Base-by-base conservation (phyloP, 2,113 vertebrate genomes). In the Meriones unguiculatus region DNA sequence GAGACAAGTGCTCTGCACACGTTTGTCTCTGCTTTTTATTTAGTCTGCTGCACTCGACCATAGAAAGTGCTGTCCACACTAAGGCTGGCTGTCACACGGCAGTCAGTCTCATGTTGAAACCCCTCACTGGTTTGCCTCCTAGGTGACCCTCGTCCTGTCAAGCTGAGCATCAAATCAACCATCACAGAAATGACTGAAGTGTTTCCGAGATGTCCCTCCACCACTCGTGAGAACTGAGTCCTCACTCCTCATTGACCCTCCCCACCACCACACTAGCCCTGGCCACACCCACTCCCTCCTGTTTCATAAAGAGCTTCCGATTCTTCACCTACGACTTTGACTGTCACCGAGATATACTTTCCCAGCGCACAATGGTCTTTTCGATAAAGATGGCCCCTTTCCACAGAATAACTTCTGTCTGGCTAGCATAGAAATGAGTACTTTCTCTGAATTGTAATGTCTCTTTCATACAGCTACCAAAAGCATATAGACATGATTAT, bases 151-250 rank as follows among this genome's bases (percentile, higher is more conserved):
- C 11, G 25, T 30, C 59, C 38, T 18, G 62, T 0, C 8, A 9
- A 32, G 20, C 1, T 4, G 41, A 70, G 65, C 52, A 46, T 14
- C 46, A 54, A 18, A 3, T 69, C 46, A 69, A 4, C 18, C 30
- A 35, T 18, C 46, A 24, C n/a, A 15, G 18, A 64, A 11, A 38
- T 87, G n/a, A 18, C 7, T 4, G 5, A 15, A 38, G 30, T n/a
- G n/a, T 46, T 38, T 50, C 59, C 12, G 6, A 72, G 62, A 18
- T 35, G 64, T 89, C 50, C 18, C 59, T 15, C 38, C 13, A 13
- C 0, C 18, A 7, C 15, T 64, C 13, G 0, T 9, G 5, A 50
- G 7, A 28, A 0, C 8, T 8, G 2, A 12, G 28, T 1, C 2
- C 25, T 57, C 15, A 13, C 12, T 67, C 12, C 62, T 84, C 65